Evolutionary conservation across 2,113 vertebrate species (phyloP), one percentile per base, ranked within the genome.

Genomic region (Spea multiplicata): DNA sequence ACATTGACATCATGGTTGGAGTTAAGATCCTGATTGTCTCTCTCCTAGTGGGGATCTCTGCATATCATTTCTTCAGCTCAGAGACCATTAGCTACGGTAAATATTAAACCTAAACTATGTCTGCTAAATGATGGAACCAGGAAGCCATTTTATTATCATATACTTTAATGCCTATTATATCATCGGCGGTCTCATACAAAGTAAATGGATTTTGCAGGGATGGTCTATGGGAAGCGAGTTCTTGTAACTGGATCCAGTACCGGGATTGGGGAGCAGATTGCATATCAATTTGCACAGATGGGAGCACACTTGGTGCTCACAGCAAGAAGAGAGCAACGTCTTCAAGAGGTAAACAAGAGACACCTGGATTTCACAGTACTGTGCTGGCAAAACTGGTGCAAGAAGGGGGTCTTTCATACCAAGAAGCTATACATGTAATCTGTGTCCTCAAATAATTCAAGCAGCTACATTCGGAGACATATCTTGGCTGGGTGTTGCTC

Each of bases 251-350:
- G 81, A 44, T 83, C 83, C 5, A 86, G 83, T 76, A 67, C 73
- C 3, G 75, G 81, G 48, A 81, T 83, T 7, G 83, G 84, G 48
- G 82, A 85, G 55, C 74, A 85, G 77, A 81, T 48, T 66, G 81
- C 81, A 47, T 83, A 66, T 0, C 0, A 77, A 46, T 82, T 83
- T 69, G 62, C 84, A 3, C 48, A 76, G 16, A 79, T 85, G 83
- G 84, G 84, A n/a, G 84, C 83, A 44, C 81, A 84, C 6, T n/a
- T 82, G 8, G 45, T 82, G 44, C 45, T 83, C 52, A 61, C 74
- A 2, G 78, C 83, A 45, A 71, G 78, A 59, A 84, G 81, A 8
- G 59, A 71, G 4, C 6, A 66, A 12, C 72, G 52, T 53, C 75
- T 84, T 49, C 57, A 64, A 73, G 14, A 82, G 78, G 78, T 70